A percentile compares a stretch with the other conserved stretches of the same genome.
phyloP scores from a whole-genome alignment of 2,797 vertebrate genomes.

The Melopsittacus undulatus region DNA sequence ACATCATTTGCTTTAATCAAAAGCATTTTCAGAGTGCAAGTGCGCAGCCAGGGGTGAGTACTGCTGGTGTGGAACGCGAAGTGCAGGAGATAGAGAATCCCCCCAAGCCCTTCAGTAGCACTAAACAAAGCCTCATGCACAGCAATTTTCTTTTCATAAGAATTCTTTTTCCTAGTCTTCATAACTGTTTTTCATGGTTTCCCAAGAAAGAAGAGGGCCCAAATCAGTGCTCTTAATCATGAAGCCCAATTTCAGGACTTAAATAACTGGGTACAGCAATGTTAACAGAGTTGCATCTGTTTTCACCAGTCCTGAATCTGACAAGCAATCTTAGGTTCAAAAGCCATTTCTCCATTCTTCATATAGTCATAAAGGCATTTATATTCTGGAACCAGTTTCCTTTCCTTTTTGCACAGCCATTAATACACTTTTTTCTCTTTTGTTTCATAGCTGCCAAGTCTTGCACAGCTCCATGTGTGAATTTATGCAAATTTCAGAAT shows the following conservation, averaged over 20 bases:
- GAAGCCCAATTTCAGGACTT: neutral
- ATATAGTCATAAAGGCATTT: neutral
- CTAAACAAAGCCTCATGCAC: neutral
- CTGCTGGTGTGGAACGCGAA: neutral
- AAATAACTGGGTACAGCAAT: neutral
- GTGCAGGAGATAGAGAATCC: neutral
- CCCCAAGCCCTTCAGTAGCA: neutral
- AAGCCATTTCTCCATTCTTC: neutral
- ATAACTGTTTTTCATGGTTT: neutral
- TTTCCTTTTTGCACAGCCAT: slow-evolving; percentile 34
- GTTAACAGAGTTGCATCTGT: neutral
- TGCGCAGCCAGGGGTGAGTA: neutral
- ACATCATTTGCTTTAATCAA: neutral
- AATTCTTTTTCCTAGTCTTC: neutral
- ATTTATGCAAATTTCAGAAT: slow-evolving; percentile 63
- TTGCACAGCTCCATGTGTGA: slow-evolving; percentile 59
- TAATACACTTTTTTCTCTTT: slow-evolving; percentile 23
- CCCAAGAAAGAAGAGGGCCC: neutral
- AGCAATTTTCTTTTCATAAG: neutral
- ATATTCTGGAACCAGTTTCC: neutral
- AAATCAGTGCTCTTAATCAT: neutral
- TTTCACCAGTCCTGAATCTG: neutral
- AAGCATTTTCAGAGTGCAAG: neutral
- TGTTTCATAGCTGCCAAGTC: slow-evolving; percentile 43
- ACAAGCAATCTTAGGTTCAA: neutral